Percentiles rank a stretch among this genome's conserved stretches.
Evolutionary conservation across 2,888 invertebrate species (phyloP).

Genomic region (Prosopocoilus inquinatus): DNA sequence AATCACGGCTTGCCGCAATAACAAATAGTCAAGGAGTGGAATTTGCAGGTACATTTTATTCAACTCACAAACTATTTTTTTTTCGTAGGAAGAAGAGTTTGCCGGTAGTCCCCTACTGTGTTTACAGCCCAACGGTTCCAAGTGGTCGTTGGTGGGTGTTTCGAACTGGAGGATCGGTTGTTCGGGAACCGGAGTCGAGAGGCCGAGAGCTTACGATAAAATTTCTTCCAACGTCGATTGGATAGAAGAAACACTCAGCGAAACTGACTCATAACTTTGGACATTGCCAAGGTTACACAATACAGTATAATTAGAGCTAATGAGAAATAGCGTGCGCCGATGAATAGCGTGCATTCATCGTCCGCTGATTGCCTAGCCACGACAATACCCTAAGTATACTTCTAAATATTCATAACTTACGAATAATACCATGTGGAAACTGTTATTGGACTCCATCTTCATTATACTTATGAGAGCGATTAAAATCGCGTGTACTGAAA

Average conservation of each 20-base stretch:
- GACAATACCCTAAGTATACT: too few species aligned
- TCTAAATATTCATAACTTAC: too few species aligned
- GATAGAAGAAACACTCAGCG: slow-evolving; percentile 74
- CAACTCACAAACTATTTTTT: not conserved
- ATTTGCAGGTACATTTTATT: not conserved
- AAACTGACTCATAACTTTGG: slow-evolving; percentile 15
- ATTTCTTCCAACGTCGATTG: slow-evolving; percentile 81
- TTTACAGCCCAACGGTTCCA: slow-evolving; percentile 65
- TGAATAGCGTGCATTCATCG: too few species aligned
- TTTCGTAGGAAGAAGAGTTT: slow-evolving; percentile 76
- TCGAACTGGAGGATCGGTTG: slow-evolving; percentile 86
- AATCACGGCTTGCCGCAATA: too few species aligned
- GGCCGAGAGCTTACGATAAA: slow-evolving; percentile 81
- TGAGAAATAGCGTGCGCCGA: slow-evolving; percentile 1
- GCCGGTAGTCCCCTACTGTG: slow-evolving; percentile 87
- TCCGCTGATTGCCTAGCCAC: too few species aligned
- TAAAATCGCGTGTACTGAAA: too few species aligned
- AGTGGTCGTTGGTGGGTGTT: slow-evolving; percentile 79
- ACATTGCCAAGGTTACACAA: too few species aligned
- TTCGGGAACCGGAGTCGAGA: slow-evolving; percentile 70
- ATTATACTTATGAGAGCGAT: too few species aligned
- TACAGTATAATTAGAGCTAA: not conserved
- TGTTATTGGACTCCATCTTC: too few species aligned
- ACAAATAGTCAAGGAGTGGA: too few species aligned
- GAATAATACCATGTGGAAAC: too few species aligned